Evolutionary conservation across 53 echinoderm and acorn worm genomes (phyloP), one percentile per base, ranked within the genome.

Genomic region (Paelopatides confundens): DNA sequence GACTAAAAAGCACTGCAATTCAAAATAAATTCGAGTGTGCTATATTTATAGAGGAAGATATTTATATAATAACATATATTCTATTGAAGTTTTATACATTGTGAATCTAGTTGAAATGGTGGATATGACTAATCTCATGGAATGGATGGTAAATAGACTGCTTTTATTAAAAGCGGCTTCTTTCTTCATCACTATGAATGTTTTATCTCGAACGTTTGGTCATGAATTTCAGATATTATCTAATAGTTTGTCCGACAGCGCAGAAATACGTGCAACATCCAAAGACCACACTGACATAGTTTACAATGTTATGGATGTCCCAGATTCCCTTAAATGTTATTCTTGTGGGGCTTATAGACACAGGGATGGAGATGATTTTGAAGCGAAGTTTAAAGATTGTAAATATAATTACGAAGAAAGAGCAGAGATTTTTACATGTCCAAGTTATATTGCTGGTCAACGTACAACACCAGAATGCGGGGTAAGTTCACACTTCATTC

Each of bases 401-500:
- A 53, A 31, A 53, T 52, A 79, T 5, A 24, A 47, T 21, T 33
- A 51, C 30, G 43, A 46, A n/a, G 27, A 46, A 28, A 79, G 7
- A 33, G 79, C 79, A 79, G 79, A 79, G 18, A 79, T 32, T 50
- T 46, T 47, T 11, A 28, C 2, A 3, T 79, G 79, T 48, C 79
- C 79, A n/a, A 32, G 7, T 11, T 17, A 47, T 27, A 4, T 79
- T 15, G 79, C 76, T 76, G 76, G 76, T 8, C 14, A 76, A 26
- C 29, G 29, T 6, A 79, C 79, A 14, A 79, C 40, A 9, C 50
- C 79, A 32, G 12, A 15, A 31, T 79, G 79, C 17, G 27, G 79
- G 53, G 79, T 79, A 33, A 79, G 79, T 79, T 40, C 12, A 43
- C n/a, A n/a, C n/a, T n/a, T n/a, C n/a, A n/a, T n/a, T n/a, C n/a